A percentile compares a stretch with the other conserved stretches of the same genome.
Evolutionary conservation across 2,113 vertebrate species (phyloP).

Genomic region (Uropsilus gracilis): DNA sequence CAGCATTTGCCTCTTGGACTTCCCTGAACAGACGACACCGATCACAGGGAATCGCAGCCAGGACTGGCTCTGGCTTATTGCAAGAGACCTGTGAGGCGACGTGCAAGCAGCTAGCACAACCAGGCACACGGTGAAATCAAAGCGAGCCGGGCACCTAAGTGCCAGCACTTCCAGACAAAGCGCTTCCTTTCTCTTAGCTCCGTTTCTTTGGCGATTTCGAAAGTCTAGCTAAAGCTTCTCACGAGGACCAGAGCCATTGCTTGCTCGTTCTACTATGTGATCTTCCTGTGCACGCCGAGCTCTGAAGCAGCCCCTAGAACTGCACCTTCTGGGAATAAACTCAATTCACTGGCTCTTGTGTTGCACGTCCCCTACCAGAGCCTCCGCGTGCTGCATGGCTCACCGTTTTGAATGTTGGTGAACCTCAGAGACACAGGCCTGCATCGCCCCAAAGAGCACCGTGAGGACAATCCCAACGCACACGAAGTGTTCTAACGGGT

Average conservation of each 20-base stretch:
- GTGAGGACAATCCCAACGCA: not conserved
- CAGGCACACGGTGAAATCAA: not conserved
- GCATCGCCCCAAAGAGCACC: not conserved
- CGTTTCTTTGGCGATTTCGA: constrained; percentile 7
- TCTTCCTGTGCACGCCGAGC: not conserved
- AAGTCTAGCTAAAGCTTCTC: not conserved
- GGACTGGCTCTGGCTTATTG: not conserved
- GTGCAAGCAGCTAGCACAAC: constrained; percentile 39
- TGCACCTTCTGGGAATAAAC: constrained; percentile 8
- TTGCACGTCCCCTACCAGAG: not conserved
- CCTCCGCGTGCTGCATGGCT: not conserved
- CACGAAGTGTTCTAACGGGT: not conserved
- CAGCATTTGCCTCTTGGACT: not conserved
- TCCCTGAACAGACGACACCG: not conserved
- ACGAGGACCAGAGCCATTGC: not conserved
- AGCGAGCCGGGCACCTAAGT: not conserved
- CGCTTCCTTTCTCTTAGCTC: not conserved
- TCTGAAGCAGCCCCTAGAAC: not conserved
- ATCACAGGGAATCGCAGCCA: not conserved
- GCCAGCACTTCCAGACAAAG: not conserved
- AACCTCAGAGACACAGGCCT: not conserved
- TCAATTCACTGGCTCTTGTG: not conserved
- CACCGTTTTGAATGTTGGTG: not conserved
- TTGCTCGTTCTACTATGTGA: not conserved
- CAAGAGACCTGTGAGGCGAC: not conserved